Percentiles rank a stretch among this genome's conserved stretches.
phyloP scores from a whole-genome alignment of 2,797 vertebrate species.

The Hafferia zeledoni region DNA sequence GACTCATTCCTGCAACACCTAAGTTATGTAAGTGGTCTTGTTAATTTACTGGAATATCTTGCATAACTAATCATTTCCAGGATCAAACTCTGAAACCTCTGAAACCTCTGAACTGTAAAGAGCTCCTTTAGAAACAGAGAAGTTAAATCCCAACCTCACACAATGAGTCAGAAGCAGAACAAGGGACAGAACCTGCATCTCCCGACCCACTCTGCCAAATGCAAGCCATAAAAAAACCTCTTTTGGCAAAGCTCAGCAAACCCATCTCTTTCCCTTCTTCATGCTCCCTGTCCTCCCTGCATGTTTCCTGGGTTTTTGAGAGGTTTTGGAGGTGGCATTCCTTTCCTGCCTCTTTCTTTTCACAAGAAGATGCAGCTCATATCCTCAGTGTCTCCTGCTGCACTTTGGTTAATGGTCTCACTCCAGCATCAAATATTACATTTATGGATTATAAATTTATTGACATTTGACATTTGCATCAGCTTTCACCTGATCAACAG shows the following conservation, averaged over 20 bases:
- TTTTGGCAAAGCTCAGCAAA: background rate
- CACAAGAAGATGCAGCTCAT: background rate
- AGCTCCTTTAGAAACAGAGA: background rate
- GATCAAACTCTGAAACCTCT: background rate
- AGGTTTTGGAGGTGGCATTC: background rate
- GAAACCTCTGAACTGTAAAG: background rate
- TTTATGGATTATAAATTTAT: slow-evolving; percentile 78
- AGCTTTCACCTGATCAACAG: slow-evolving; percentile 75
- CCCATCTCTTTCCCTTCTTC: no score
- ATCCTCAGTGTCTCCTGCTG: slow-evolving; percentile 18
- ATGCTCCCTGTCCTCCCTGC: no score
- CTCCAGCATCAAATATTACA: slow-evolving; percentile 45
- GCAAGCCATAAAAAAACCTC: background rate
- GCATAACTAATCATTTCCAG: slow-evolving; percentile 39
- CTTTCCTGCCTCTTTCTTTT: background rate
- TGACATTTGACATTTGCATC: slow-evolving; percentile 76
- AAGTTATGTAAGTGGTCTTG: slow-evolving; percentile 41
- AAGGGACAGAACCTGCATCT: background rate
- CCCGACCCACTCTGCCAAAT: rapidly evolving
- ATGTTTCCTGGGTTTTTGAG: background rate
- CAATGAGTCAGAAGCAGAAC: background rate
- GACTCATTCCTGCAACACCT: slow-evolving; percentile 58
- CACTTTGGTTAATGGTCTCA: slow-evolving; percentile 58
- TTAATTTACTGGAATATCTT: slow-evolving; percentile 55
- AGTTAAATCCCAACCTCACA: background rate